Conservation (phyloP, 2,888 invertebrate genomes). For the Subacronicta megacephala region DNA sequence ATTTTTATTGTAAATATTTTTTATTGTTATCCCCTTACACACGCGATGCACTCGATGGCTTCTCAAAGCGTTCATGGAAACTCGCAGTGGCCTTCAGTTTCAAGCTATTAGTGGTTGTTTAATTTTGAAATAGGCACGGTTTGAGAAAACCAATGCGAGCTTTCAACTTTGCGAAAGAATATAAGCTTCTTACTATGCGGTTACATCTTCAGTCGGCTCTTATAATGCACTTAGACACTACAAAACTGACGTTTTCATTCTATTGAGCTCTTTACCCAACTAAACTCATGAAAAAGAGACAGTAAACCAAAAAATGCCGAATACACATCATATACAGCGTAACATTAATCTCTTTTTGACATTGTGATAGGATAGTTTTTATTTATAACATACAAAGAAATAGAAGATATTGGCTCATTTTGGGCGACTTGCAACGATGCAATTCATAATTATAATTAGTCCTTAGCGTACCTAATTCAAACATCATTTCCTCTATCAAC, state of each 20-base stretch:
- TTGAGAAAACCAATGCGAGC: slow-evolving; percentile 69
- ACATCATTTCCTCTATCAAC: neutral
- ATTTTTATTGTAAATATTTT: slow-evolving; percentile 89
- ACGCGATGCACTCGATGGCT: slow-evolving; percentile 81
- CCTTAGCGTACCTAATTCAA: neutral
- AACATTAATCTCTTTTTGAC: neutral
- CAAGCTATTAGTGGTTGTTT: slow-evolving; percentile 36
- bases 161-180: slow-evolving; percentile 70
- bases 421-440: neutral
- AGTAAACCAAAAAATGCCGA: slow-evolving; percentile 19
- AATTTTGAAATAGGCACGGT: slow-evolving; percentile 63
- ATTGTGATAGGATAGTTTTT: neutral
- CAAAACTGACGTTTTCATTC: slow-evolving; percentile 65
- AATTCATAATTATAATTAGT: neutral
- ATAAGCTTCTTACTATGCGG: slow-evolving; percentile 69
- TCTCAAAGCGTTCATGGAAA: slow-evolving; percentile 72
- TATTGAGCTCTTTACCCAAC: slow-evolving; percentile 66
- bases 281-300: slow-evolving; percentile 16
- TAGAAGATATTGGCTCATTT: slow-evolving; percentile 22
- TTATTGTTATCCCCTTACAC: slow-evolving; percentile 85
- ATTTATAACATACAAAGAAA: too few species aligned
- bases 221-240: slow-evolving; percentile 77
- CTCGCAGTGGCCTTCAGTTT: slow-evolving; percentile 63
- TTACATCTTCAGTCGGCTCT: slow-evolving; percentile 80
- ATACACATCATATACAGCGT: slow-evolving; percentile 11